Evolutionary conservation across 2,797 vertebrate genomes (phyloP).

Genomic region (Gobio occitaniae): DNA sequence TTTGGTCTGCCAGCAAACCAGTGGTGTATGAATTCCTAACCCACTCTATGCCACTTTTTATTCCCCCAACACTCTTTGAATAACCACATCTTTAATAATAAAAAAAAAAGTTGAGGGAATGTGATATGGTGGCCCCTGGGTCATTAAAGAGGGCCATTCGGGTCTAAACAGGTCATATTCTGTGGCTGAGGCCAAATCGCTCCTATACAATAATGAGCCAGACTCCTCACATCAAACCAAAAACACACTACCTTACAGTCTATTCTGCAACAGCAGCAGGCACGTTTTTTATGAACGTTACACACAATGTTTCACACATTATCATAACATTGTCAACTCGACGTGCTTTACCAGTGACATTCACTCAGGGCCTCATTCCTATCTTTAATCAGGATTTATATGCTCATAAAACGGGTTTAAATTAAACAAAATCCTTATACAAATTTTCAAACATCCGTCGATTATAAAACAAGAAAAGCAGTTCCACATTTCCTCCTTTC

Average conservation of each 20-base stretch:
- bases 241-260: conserved; percentile 58
- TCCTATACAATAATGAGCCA: conserved; percentile 63
- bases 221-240: conserved; percentile 63
- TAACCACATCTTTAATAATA: conserved; percentile 77
- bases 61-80: conserved; percentile 67
- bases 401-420: conserved; percentile 59
- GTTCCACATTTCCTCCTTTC: conserved; percentile 57
- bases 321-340: conserved; percentile 64
- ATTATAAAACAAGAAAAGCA: conserved; percentile 58
- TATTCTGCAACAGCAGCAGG: conserved; percentile 51
- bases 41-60: conserved; percentile 64
- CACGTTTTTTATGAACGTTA: conserved; percentile 6
- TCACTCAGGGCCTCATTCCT: conserved; percentile 48
- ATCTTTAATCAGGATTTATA: conserved; percentile 63
- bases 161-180: conserved; percentile 59
- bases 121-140: conserved; percentile 64
- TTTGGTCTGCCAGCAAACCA: conserved; percentile 71
- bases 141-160: conserved; percentile 66
- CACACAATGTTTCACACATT: conserved; percentile 52
- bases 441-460: conserved; percentile 69
- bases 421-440: conserved; percentile 65
- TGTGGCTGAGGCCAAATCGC: conserved; percentile 56
- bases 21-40: conserved; percentile 69
- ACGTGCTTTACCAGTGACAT: conserved; percentile 50
- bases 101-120: conserved; percentile 56